A percentile compares a stretch with the other conserved stretches of the same genome.
Conservation (phyloP, 2,797 vertebrate genomes). For the Gallinago nigripennis region DNA sequence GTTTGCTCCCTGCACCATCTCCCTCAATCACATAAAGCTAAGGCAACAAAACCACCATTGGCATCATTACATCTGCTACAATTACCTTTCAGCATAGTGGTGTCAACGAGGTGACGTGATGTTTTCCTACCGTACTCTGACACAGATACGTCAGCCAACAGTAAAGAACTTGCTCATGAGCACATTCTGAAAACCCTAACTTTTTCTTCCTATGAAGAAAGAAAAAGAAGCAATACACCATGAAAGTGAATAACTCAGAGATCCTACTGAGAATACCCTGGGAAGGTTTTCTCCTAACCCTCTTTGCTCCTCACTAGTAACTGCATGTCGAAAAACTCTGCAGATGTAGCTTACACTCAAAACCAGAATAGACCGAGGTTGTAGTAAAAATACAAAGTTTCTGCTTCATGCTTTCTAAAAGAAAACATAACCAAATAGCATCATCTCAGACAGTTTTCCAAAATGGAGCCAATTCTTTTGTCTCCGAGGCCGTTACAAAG, state of each 20-base stretch:
- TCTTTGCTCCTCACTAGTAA: neutral
- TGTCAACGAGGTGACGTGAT: neutral
- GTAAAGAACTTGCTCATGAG: neutral
- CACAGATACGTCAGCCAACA: neutral
- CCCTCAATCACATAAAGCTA: neutral
- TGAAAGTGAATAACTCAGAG: neutral
- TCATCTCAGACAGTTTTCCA: neutral
- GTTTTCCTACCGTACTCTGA: neutral
- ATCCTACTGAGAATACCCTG: neutral
- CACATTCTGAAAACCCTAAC: neutral
- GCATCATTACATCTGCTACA: neutral
- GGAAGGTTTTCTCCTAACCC: neutral
- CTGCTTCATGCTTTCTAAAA: neutral
- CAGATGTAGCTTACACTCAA: neutral
- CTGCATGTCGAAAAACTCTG: neutral
- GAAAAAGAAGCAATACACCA: neutral
- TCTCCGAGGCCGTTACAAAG: neutral
- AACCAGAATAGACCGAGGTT: rapidly evolving
- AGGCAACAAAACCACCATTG: neutral
- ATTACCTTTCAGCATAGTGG: neutral
- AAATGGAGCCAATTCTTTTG: neutral
- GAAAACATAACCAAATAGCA: neutral
- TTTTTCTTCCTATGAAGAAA: neutral
- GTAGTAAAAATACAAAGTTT: neutral
- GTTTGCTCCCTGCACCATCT: neutral